Conservation (phyloP, 2,797 vertebrate genomes). For the Rhynchonycteris naso region DNA sequence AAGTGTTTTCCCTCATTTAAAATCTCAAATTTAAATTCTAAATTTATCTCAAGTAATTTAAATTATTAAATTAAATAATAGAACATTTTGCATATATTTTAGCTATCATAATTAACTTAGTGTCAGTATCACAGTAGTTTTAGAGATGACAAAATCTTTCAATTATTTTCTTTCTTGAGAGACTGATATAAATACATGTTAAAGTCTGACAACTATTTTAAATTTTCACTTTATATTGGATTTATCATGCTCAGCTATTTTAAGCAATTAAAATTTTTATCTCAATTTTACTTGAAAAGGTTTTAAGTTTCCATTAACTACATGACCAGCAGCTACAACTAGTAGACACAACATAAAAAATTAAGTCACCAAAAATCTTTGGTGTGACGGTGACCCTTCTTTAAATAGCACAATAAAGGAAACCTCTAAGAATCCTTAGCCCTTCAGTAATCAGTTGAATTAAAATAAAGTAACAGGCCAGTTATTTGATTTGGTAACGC, state of each 20-base stretch:
- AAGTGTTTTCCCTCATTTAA: background rate
- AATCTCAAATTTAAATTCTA: background rate
- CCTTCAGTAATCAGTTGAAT: background rate
- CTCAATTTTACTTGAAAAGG: background rate
- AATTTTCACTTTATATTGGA: background rate
- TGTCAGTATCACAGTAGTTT: background rate
- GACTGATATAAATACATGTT: background rate
- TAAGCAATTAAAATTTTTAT: constrained; percentile 6
- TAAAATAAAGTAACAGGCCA: background rate
- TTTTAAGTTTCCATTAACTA: background rate
- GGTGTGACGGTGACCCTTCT: background rate
- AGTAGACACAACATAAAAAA: background rate
- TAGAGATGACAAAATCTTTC: background rate
- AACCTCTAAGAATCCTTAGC: background rate
- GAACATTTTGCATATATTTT: background rate
- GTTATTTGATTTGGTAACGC: background rate
- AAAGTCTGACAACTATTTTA: constrained; percentile 1
- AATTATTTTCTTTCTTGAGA: constrained; percentile 12
- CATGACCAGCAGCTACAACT: background rate
- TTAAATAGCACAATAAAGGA: background rate
- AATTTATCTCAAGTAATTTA: constrained; percentile 19
- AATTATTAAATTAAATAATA: background rate
- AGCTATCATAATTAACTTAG: background rate
- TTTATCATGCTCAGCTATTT: constrained; percentile 36
- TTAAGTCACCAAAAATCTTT: background rate